phyloP scores from a whole-genome alignment of 1,140 invertebrate species.

The Drosophila repleta region DNA sequence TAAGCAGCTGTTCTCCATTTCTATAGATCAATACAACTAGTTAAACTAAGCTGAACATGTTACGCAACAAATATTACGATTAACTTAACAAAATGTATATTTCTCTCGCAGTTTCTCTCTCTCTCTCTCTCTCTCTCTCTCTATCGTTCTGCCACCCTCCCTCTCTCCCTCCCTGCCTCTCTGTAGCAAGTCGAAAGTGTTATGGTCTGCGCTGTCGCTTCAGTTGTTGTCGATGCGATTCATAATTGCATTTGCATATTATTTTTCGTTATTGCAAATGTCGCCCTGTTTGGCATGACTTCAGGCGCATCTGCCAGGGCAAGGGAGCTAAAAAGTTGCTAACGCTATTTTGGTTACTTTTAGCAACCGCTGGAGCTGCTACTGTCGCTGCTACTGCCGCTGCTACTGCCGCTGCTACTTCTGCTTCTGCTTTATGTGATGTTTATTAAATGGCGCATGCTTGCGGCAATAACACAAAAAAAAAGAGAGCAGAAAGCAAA shows the following conservation, averaged over 20 bases:
- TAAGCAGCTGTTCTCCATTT: no score
- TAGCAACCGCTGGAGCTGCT: conserved; percentile 9
- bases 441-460: conserved; percentile 74
- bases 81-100: background rate
- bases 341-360: conserved; percentile 32
- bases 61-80: background rate
- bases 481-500: conserved; percentile 22
- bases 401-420: conserved; percentile 9
- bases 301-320: conserved; percentile 23
- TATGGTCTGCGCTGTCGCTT: conserved; percentile 29
- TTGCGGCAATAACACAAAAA: conserved; percentile 45
- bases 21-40: no score
- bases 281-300: conserved; percentile 72
- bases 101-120: background rate
- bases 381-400: conserved; percentile 8
- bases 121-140: no score
- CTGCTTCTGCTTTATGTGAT: conserved; percentile 25
- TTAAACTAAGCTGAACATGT: background rate
- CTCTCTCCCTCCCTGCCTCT: no score
- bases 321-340: conserved; percentile 44
- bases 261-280: conserved; percentile 81
- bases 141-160: no score
- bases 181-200: background rate
- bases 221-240: conserved; percentile 16
- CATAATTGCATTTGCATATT: conserved; percentile 81